These are phyloP conservation scores for Syngnathus rostellatus DNA, from an alignment of 2,797 vertebrate species.

Conservation along the genomic window DNA sequence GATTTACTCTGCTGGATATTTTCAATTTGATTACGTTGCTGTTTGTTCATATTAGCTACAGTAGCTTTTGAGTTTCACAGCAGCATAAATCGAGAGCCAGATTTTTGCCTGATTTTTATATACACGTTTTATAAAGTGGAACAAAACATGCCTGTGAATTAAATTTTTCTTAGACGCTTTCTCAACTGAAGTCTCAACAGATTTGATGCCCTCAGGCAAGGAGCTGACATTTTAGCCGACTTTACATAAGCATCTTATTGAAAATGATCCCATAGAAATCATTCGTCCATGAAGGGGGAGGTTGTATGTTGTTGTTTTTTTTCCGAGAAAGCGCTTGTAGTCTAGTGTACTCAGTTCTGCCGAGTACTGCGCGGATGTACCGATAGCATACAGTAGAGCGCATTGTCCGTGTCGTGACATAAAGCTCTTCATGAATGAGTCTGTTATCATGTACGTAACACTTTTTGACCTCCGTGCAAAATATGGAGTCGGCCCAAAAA, in stretches of 20 bases:
- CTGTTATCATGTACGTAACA: background rate
- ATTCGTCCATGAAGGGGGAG: background rate
- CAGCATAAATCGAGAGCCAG: background rate
- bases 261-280: background rate
- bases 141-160: background rate
- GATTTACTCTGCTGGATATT: background rate
- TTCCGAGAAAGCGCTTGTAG: background rate
- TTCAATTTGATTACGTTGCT: background rate
- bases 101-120: background rate
- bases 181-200: background rate
- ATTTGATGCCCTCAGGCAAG: background rate
- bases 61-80: background rate
- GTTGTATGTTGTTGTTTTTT: background rate
- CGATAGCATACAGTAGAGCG: background rate
- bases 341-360: background rate
- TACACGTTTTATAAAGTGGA: too few relatives aligned
- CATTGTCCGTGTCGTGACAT: background rate
- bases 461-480: background rate
- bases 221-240: background rate
- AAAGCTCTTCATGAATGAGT: background rate
- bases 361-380: background rate
- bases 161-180: background rate
- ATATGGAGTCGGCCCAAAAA: background rate
- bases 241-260: background rate
- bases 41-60: background rate